Evolutionary conservation across 2,113 vertebrate species (phyloP), one percentile per base, ranked within the genome.

Genomic region (mouse (Mus musculus)): DNA sequence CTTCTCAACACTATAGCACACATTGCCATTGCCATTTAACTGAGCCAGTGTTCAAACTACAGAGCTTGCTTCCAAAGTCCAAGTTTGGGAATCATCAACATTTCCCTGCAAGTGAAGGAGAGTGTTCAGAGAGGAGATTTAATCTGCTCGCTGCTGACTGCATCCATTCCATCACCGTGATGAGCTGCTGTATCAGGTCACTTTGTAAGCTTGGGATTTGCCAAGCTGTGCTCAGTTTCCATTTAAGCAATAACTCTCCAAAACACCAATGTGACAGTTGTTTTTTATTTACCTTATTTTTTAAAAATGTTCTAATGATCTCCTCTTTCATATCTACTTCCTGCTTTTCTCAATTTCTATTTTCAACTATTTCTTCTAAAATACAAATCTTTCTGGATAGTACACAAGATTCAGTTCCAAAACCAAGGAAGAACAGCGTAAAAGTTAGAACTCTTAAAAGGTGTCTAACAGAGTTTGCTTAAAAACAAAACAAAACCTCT

Each of bases 311-410:
- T 22, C 56, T 77, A 67, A n/a, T 67, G 76, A 42, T n/a, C 63
- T 73, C n/a, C 52, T 69, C 26, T 88, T 78, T 71, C 56, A 20
- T 52, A 33, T 61, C 54, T 88, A 26, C 36, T 91, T 8, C 26
- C n/a, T 67, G 12, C 30, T 39, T 84, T 77, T 84, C 56, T 65
- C 69, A 93, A 84, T 78, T 65, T 26, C 17, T 24, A 67, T 46
- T 93, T 73, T 85, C 65, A 85, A 67, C 30, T 42, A 73, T 69
- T 95, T 93, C 13, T 59, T 89, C 20, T 5, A 59, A 89, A 90
- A 63, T 36, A 33, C 61, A 95, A 76, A 46, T 49, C 12, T 87
- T 88, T 24, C 63, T 30, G 20, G 36, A 73, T 52, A 73, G 71
- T 52, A 77, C 7, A 39, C 7, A 69, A 93, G 69, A 59, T 59